A percentile compares a stretch with the other conserved stretches of the same genome.
phyloP scores from a whole-genome alignment of 2,113 vertebrate species.

The Tringa solitaria region DNA sequence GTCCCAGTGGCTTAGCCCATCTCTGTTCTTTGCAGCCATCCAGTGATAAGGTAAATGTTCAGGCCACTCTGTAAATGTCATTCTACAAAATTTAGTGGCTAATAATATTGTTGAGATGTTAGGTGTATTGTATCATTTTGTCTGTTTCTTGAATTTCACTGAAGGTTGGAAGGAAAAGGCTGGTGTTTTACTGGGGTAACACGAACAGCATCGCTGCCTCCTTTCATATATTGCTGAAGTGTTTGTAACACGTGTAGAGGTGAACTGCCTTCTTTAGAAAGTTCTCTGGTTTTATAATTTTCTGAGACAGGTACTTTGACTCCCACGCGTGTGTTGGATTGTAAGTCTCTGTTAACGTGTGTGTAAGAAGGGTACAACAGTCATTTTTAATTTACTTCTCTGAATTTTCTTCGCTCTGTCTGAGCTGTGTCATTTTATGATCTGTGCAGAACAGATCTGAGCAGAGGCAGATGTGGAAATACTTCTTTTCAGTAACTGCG shows the following conservation, averaged over 20 bases:
- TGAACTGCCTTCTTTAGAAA: background rate
- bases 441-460: background rate
- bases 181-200: background rate
- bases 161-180: background rate
- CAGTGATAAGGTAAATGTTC: background rate
- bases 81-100: background rate
- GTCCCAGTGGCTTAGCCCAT: background rate
- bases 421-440: background rate
- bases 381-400: background rate
- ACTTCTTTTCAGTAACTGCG: background rate
- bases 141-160: background rate
- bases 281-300: background rate
- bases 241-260: background rate
- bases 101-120: background rate
- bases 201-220: background rate
- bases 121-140: background rate
- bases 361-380: background rate
- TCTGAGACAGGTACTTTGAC: background rate
- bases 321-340: background rate
- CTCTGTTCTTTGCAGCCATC: background rate
- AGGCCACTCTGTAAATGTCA: background rate
- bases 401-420: background rate
- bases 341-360: background rate
- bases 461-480: background rate
- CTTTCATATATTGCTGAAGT: accelerated